Conservation (phyloP, 2,797 vertebrate genomes). For the Falco berigora region DNA sequence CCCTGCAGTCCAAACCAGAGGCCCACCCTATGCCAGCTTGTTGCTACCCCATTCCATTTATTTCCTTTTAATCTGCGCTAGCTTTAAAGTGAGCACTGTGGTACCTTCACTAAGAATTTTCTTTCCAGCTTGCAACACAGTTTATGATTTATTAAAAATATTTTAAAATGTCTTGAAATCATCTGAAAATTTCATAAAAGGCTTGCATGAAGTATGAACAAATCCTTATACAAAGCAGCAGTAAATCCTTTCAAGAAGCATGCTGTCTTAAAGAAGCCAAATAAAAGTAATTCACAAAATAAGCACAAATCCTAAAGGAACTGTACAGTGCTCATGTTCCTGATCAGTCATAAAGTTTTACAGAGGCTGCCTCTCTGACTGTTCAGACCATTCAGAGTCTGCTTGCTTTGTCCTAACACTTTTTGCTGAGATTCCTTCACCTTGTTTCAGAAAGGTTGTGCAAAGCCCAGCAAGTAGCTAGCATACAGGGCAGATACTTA, state of each 20-base stretch:
- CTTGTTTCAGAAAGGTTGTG: neutral
- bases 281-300: neutral
- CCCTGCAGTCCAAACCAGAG: neutral
- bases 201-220: neutral
- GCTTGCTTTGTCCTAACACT: neutral
- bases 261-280: neutral
- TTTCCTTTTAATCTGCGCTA: neutral
- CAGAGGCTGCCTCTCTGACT: neutral
- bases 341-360: neutral
- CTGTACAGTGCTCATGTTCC: neutral
- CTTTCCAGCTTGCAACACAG: neutral
- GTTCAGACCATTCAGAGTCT: neutral
- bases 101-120: neutral
- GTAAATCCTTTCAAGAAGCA: neutral
- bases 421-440: neutral
- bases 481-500: neutral
- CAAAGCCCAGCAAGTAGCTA: neutral
- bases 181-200: neutral
- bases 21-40: neutral
- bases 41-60: neutral
- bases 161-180: neutral
- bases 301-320: neutral
- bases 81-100: neutral
- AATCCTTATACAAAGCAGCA: neutral
- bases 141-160: neutral